These are phyloP conservation scores for Drosophila rellima DNA, from an alignment of 2,888 invertebrate genomes.

Conservation along the genomic window DNA sequence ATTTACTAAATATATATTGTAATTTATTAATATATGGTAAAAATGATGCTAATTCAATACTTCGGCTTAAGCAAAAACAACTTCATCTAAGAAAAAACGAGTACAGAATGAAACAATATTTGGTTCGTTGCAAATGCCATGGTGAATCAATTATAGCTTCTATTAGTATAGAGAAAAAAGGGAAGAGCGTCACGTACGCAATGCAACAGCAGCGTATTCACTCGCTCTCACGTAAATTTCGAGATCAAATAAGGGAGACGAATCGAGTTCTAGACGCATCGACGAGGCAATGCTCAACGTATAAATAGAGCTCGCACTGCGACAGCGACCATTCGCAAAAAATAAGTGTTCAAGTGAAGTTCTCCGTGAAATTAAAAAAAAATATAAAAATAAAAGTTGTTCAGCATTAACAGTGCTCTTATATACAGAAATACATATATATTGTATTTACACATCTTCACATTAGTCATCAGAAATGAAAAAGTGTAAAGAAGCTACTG, in stretches of 20 bases:
- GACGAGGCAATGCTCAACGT: conserved; percentile 20
- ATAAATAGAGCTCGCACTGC: conserved; percentile 56
- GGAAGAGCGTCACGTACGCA: conserved; percentile 18
- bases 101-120: background rate
- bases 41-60: background rate
- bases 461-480: conserved; percentile 49
- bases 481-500: conserved; percentile 50
- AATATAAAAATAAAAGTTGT: background rate
- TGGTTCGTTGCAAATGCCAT: background rate
- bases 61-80: background rate
- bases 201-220: conserved; percentile 22
- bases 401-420: conserved; percentile 20
- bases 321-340: conserved; percentile 47
- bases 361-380: conserved; percentile 27
- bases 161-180: background rate
- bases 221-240: conserved; percentile 33
- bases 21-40: background rate
- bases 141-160: background rate
- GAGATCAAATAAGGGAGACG: conserved; percentile 33
- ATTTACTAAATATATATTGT: background rate
- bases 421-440: conserved; percentile 25
- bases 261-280: conserved; percentile 51
- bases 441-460: conserved; percentile 2
- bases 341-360: conserved; percentile 65
- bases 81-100: background rate